phyloP scores from a whole-genome alignment of 2,113 vertebrate species.

The Takifugu flavidus region DNA sequence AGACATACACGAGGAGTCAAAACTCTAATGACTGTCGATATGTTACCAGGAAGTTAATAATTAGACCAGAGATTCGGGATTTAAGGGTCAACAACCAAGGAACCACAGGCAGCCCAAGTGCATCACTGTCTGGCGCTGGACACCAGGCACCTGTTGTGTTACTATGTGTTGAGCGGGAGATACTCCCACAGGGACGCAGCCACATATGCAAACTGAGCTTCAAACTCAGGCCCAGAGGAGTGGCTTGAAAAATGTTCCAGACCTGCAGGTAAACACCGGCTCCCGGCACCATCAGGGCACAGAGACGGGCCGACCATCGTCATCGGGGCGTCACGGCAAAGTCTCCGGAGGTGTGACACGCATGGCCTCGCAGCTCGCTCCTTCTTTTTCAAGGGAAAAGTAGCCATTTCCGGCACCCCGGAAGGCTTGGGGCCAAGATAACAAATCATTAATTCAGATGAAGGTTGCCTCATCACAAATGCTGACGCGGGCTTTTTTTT shows the following conservation, averaged over 20 bases:
- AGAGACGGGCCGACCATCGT: background rate
- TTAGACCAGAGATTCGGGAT: background rate
- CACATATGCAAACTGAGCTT: slow-evolving; percentile 77
- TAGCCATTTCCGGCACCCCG: background rate
- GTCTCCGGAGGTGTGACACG: too few species aligned
- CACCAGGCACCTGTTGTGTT: slow-evolving; percentile 75
- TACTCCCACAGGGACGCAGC: slow-evolving; percentile 73
- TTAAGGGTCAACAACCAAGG: background rate
- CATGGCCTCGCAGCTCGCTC: background rate
- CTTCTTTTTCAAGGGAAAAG: too few species aligned
- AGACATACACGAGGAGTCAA: background rate
- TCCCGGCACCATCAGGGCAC: background rate
- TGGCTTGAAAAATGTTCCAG: slow-evolving; percentile 48
- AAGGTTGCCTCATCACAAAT: slow-evolving; percentile 22
- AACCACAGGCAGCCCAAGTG: background rate
- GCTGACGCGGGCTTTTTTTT: slow-evolving; percentile 31
- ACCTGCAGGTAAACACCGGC: slow-evolving; percentile 65
- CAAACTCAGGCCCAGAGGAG: slow-evolving; percentile 61
- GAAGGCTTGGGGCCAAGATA: background rate
- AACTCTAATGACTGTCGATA: slow-evolving; percentile 19
- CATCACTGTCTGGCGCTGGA: slow-evolving; percentile 27
- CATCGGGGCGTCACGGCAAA: background rate
- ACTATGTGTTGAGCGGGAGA: slow-evolving; percentile 63
- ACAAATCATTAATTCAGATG: background rate
- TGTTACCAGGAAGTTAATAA: slow-evolving; percentile 8